A percentile compares a stretch with the other conserved stretches of the same genome.
phyloP scores from a whole-genome alignment of 2,113 vertebrate genomes.

The Scytalopus superciliaris region DNA sequence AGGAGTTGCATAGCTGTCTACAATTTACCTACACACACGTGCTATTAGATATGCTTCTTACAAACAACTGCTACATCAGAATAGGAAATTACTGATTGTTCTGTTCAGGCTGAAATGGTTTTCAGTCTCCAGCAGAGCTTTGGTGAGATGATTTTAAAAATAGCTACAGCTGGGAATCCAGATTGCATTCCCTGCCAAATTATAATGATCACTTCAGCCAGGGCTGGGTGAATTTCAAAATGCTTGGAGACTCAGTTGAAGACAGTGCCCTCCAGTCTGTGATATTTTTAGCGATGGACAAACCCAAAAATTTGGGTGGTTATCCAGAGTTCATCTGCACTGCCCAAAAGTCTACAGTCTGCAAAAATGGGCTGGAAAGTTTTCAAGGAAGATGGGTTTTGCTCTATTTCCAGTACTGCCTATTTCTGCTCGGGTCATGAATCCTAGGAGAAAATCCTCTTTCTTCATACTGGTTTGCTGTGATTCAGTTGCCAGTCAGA shows the following conservation, averaged over 20 bases:
- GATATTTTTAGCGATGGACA: conserved; percentile 30
- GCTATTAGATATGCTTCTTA: neutral
- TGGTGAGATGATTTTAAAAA: conserved; percentile 43
- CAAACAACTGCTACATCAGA: neutral
- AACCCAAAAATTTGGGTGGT: conserved; percentile 53
- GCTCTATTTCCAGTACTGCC: conserved; percentile 33
- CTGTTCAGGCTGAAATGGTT: neutral
- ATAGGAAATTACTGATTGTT: neutral
- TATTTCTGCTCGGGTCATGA: conserved; percentile 34
- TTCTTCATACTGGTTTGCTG: neutral
- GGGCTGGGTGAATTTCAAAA: conserved; percentile 48
- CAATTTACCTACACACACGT: neutral
- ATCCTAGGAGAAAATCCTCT: conserved; percentile 42
- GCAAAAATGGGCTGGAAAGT: conserved; percentile 47
- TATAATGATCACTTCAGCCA: conserved; percentile 54
- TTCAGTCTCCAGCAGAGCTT: neutral
- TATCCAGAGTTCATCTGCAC: conserved; percentile 59
- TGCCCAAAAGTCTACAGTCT: conserved; percentile 38
- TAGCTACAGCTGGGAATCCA: conserved; percentile 26
- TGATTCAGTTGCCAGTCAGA: neutral
- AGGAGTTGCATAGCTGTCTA: neutral
- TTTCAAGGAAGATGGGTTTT: conserved; percentile 34
- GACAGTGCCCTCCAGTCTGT: conserved; percentile 33
- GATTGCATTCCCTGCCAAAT: conserved; percentile 35
- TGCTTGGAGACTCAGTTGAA: neutral